Conservation (phyloP, 2,888 invertebrate genomes). For the Carcina quercana region DNA sequence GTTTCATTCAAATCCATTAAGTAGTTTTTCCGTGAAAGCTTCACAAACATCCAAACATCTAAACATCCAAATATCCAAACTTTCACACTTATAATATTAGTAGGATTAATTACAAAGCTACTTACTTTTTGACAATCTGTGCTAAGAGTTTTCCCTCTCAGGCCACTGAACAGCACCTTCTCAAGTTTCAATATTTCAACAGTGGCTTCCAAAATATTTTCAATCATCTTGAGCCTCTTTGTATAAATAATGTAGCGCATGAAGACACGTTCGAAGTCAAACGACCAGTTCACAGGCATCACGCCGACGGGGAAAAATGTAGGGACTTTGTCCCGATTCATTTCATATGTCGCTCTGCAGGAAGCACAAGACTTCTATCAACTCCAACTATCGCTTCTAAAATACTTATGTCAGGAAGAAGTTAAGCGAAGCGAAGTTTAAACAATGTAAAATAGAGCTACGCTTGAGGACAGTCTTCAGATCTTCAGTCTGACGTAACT, state of each 20-base stretch:
- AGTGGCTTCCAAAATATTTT: slow-evolving; percentile 82
- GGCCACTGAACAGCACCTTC: slow-evolving; percentile 85
- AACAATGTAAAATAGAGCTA: too few relatives aligned
- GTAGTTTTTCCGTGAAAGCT: too few relatives aligned
- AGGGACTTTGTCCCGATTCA: slow-evolving; percentile 70
- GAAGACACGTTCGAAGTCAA: slow-evolving; percentile 82
- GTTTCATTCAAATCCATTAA: too few relatives aligned
- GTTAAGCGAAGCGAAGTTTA: too few relatives aligned
- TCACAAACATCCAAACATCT: too few relatives aligned
- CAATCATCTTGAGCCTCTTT: slow-evolving; percentile 77
- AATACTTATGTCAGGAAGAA: too few relatives aligned
- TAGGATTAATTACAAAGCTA: neutral
- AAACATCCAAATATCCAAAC: too few relatives aligned
- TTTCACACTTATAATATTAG: too few relatives aligned
- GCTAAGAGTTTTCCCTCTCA: slow-evolving; percentile 76
- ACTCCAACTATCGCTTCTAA: too few relatives aligned
- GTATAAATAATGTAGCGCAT: slow-evolving; percentile 78
- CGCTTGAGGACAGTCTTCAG: too few relatives aligned
- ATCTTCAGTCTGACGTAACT: too few relatives aligned
- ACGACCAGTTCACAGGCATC: slow-evolving; percentile 82
- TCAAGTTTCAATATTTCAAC: slow-evolving; percentile 91
- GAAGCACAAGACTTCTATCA: too few relatives aligned
- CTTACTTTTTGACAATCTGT: slow-evolving; percentile 61
- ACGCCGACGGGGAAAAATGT: slow-evolving; percentile 69
- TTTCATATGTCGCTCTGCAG: slow-evolving; percentile 63